Evolutionary conservation across 2,888 invertebrate species (phyloP).

Genomic region (Cerceris ruficornis): DNA sequence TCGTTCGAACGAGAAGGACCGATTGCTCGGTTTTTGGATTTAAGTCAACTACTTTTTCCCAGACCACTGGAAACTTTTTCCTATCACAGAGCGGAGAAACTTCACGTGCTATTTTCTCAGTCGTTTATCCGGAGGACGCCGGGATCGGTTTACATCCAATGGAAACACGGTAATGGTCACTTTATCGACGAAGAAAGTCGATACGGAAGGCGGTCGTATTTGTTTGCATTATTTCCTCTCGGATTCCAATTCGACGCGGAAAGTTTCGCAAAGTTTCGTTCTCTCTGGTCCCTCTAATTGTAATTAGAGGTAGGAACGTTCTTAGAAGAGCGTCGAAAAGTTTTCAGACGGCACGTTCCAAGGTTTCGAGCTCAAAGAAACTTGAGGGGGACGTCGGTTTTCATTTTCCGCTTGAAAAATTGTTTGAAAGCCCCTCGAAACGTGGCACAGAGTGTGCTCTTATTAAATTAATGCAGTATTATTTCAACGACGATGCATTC

Average conservation of each 20-base stretch:
- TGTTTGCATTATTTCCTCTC: constrained; percentile 1
- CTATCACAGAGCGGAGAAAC: constrained; percentile 5
- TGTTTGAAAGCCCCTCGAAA: constrained; percentile 1
- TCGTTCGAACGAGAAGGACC: not conserved
- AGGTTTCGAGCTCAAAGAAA: not conserved
- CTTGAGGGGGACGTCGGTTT: not conserved
- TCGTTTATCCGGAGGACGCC: constrained; percentile 6
- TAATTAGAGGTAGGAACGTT: not conserved
- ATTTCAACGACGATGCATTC: not conserved
- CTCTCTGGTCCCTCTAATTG: not conserved
- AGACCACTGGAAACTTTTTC: not conserved
- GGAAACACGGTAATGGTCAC: constrained; percentile 23
- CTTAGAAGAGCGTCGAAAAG: not conserved
- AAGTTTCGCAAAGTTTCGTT: not conserved
- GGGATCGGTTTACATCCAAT: constrained; percentile 18
- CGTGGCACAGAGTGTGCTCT: not conserved
- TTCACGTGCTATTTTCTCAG: constrained; percentile 23
- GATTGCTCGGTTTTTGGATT: constrained; percentile 17
- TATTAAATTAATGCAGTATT: constrained; percentile 9
- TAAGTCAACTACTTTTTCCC: constrained; percentile 8
- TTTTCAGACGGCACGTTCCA: not conserved
- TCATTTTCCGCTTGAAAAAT: not conserved
- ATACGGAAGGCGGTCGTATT: constrained; percentile 1
- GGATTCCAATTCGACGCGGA: not conserved
- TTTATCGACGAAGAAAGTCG: constrained; percentile 32